phyloP scores from a whole-genome alignment of 2,113 vertebrate genomes.

The Catharus bicknelli region DNA sequence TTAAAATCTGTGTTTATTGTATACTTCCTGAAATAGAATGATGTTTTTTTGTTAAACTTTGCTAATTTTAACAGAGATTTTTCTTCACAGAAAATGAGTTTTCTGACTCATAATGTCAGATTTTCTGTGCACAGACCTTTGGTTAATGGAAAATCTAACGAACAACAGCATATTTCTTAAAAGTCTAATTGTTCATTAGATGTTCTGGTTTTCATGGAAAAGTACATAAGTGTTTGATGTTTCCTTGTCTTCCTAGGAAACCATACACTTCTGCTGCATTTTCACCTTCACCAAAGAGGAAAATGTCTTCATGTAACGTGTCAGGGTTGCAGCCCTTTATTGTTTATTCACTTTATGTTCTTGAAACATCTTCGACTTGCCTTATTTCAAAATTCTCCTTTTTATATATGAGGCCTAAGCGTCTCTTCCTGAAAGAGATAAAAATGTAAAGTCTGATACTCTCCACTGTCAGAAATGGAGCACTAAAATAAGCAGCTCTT shows the following conservation, averaged over 20 bases:
- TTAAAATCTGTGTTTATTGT: neutral
- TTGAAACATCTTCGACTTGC: neutral
- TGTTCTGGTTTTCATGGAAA: neutral
- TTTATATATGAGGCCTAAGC: neutral
- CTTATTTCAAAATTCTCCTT: neutral
- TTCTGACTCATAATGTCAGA: neutral
- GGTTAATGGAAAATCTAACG: neutral
- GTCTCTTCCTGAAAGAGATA: neutral
- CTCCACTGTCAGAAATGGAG: neutral
- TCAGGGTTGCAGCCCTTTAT: neutral
- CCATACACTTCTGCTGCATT: neutral
- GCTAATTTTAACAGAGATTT: neutral
- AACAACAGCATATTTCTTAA: neutral
- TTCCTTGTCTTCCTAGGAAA: neutral
- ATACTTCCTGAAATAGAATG: neutral
- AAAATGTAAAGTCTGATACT: neutral
- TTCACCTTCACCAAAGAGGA: neutral
- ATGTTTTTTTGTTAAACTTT: neutral
- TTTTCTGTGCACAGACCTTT: neutral
- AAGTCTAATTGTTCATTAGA: neutral
- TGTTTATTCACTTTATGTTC: neutral
- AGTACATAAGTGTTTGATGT: neutral
- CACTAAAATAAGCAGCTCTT: constrained; percentile 10
- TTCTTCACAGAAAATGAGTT: neutral
- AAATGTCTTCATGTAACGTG: neutral